These are phyloP conservation scores for Sitophilus oryzae DNA, from an alignment of 1,140 invertebrate species.

Conservation along the genomic window DNA sequence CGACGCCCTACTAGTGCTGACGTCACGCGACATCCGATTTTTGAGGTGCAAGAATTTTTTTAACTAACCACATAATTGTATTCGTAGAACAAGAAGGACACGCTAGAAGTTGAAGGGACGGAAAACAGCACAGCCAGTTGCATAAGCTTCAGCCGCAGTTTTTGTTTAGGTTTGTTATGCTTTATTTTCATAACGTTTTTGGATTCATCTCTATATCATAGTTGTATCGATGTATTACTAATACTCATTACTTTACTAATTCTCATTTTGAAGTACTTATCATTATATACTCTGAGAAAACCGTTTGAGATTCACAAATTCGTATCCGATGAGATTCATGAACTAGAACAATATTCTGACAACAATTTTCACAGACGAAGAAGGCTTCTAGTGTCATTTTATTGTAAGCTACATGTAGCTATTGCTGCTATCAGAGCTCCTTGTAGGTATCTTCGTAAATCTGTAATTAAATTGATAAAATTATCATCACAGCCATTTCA, in stretches of 20 bases:
- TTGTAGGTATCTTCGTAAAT: background rate
- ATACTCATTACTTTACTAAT: constrained; percentile 31
- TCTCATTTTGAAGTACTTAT: constrained; percentile 20
- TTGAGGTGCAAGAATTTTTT: too few relatives aligned
- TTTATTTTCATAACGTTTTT: constrained; percentile 37
- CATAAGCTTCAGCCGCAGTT: constrained; percentile 34
- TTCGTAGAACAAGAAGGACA: constrained; percentile 40
- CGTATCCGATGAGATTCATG: constrained; percentile 10
- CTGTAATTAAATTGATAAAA: background rate
- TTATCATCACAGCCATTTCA: background rate
- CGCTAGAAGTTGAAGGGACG: constrained; percentile 34
- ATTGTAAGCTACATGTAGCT: background rate
- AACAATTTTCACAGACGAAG: constrained; percentile 40
- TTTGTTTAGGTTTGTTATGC: constrained; percentile 44
- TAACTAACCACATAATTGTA: constrained; percentile 9
- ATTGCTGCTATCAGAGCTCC: too few relatives aligned
- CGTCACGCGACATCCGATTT: too few relatives aligned
- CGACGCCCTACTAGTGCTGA: too few relatives aligned
- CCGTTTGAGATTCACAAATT: constrained; percentile 5
- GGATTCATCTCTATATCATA: constrained; percentile 31
- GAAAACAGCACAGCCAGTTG: constrained; percentile 36
- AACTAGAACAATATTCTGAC: constrained; percentile 36
- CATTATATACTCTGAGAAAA: constrained; percentile 8
- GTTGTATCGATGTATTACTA: constrained; percentile 31
- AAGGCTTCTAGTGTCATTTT: background rate